Base-by-base conservation (phyloP, 2,888 invertebrate genomes). In the Priocnemis perturbator region DNA sequence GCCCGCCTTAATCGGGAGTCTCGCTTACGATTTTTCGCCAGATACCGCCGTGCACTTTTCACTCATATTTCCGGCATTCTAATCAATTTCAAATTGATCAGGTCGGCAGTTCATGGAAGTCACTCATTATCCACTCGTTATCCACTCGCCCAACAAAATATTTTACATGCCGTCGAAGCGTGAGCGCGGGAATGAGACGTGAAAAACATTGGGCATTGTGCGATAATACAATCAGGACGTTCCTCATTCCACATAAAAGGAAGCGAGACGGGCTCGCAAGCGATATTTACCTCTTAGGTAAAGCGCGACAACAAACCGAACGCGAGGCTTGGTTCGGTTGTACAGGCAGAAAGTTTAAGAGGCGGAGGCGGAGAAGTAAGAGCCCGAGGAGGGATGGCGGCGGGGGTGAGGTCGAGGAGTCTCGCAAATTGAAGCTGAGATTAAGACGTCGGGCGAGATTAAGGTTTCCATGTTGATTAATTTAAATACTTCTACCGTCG, bases 361-460 rank as follows among this genome's bases (percentile, higher is more conserved):
- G 70, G 52, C 53, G 60, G 53, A 64, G 48, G 60, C 20, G 58
- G 45, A 9, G 47, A 26, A 15, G 52, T 19, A 23, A 45, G 44
- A 26, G 14, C n/a, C 4, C 3, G 30, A 55, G 17, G 21, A 63
- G 37, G 15, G 19, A 17, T 5, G 57, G 20, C 11, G 23, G 53
- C 53, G 53, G 15, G 17, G 48, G 17, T 19, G 68, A 53, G 64
- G 71, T 57, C 58, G 17, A 17, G 30, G 69, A 67, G 73, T 74
- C 67, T 71, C 71, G 73, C 71, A 75, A 82, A 82, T 81, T 80
- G 82, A 80, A 78, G 73, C 75, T 60, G 75, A 74, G 81, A 81
- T 81, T 81, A 81, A 81, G 81, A 82, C 77, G 81, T 82, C 82
- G 74, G 77, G 74, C 64, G 74, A 79, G 74, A 78, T 81, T 81